Base-by-base conservation (phyloP, 2,797 vertebrate genomes). In the Lepidocolaptes lacrymiger region DNA sequence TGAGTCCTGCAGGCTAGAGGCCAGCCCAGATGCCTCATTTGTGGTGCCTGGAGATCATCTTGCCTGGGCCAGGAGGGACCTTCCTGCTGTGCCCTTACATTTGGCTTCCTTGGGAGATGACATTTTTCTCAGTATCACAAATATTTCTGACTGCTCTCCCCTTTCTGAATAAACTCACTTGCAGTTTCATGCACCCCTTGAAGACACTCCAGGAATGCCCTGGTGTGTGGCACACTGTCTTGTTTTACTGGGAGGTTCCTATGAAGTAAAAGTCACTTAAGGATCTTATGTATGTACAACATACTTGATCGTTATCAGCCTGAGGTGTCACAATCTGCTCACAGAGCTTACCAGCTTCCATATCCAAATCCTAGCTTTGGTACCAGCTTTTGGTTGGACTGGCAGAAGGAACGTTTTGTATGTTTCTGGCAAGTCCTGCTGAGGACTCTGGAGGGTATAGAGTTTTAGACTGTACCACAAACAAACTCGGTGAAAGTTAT, bases 321-420 rank as follows among this genome's bases (percentile, higher is more conserved):
- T 27, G 79, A 32, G 68, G 64, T 80, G 34, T 37, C 76, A 56
- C 64, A 91, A 30, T 55, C 88, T 88, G 88, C 67, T 80, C 32
- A 21, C 17, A 26, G 51, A 76, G 4, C 1, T 73, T 51, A 58
- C 39, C 44, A 56, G 22, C 41, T 66, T 37, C 68, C 21, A 34
- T 13, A 18, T 26, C 13, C 13, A 24, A 16, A 43, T 76, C 44
- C 7, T 34, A 52, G 22, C 64, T 88, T 76, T 46, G 73, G 16
- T 21, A 41, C 10, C 36, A 37, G 44, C 71, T 62, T 59, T 21
- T 39, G 27, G 20, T 4, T 86, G 66, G 73, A 49, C 19, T 19
- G 0, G 0, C 8, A 18, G 32, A 19, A 68, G 28, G 23, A 44
- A 6, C n/a, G 14, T 39, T 49, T 19, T 1, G 0, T 14, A 4